Evolutionary conservation across 1,140 invertebrate genomes (phyloP).

Genomic region (Heliconius eleuchia): DNA sequence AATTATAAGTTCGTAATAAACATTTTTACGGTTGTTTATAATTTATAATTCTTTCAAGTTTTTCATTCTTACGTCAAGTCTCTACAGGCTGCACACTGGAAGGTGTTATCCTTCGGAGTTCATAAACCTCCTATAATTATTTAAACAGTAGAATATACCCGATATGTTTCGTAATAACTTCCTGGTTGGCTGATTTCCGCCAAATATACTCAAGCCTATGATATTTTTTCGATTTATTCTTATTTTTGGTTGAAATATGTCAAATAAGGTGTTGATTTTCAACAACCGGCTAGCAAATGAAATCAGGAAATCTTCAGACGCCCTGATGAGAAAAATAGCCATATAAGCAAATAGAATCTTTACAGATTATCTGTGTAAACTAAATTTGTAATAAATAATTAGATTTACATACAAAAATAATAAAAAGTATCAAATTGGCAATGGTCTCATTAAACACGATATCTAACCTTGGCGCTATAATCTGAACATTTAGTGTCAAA

Average conservation of each 20-base stretch:
- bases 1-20: background rate
- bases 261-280: background rate
- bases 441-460: background rate
- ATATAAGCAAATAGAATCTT: no score
- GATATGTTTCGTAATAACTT: constrained; percentile 45
- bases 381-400: no score
- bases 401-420: no score
- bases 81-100: constrained; percentile 35
- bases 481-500: constrained; percentile 38
- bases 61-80: constrained; percentile 23
- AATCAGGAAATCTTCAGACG: background rate
- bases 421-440: background rate
- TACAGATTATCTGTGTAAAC: no score
- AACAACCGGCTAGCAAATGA: no score
- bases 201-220: constrained; percentile 17
- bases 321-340: no score
- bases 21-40: background rate
- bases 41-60: constrained; percentile 8
- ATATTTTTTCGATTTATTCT: background rate
- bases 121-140: constrained; percentile 33
- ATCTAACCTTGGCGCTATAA: constrained; percentile 6
- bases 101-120: constrained; percentile 54
- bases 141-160: constrained; percentile 11
- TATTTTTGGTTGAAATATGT: constrained; percentile 12
- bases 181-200: constrained; percentile 48